These are phyloP conservation scores for Altica lythri DNA, from an alignment of 2,888 invertebrate species.

Conservation along the genomic window DNA sequence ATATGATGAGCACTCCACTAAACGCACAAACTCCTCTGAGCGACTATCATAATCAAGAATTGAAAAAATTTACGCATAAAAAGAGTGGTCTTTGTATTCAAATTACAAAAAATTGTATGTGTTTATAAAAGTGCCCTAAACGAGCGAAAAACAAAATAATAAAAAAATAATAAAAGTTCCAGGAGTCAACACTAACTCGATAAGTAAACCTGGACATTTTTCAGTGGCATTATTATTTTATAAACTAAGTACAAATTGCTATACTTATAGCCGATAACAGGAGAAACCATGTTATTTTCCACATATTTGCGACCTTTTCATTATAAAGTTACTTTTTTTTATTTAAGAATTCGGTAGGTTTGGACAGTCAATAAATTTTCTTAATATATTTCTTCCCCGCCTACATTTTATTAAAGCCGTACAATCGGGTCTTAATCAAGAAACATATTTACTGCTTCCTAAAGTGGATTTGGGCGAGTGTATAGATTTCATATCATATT, in stretches of 20 bases:
- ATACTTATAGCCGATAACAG: conserved; percentile 51
- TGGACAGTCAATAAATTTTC: conserved; percentile 51
- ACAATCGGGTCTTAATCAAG: conserved; percentile 31
- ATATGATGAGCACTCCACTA: too few relatives aligned
- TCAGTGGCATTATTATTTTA: conserved; percentile 52
- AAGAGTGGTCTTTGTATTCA: too few relatives aligned
- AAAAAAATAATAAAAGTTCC: conserved; percentile 2
- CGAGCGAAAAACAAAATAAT: neutral
- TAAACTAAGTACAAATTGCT: conserved; percentile 54
- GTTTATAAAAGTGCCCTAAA: neutral
- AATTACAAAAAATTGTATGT: neutral
- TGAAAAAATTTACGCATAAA: too few relatives aligned
- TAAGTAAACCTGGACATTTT: conserved; percentile 45
- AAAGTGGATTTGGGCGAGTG: conserved; percentile 35
- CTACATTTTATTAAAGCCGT: conserved; percentile 49
- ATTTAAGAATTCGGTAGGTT: conserved; percentile 43
- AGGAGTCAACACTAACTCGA: conserved; percentile 19
- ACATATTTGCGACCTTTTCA: conserved; percentile 51
- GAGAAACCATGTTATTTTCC: conserved; percentile 50
- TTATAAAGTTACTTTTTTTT: conserved; percentile 39
- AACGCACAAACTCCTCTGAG: too few relatives aligned
- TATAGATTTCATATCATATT: conserved; percentile 50
- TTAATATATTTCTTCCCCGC: conserved; percentile 51
- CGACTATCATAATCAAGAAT: too few relatives aligned
- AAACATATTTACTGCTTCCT: conserved; percentile 17